Base-by-base conservation (phyloP, 1,140 invertebrate species). In the Bombus sibiricus region DNA sequence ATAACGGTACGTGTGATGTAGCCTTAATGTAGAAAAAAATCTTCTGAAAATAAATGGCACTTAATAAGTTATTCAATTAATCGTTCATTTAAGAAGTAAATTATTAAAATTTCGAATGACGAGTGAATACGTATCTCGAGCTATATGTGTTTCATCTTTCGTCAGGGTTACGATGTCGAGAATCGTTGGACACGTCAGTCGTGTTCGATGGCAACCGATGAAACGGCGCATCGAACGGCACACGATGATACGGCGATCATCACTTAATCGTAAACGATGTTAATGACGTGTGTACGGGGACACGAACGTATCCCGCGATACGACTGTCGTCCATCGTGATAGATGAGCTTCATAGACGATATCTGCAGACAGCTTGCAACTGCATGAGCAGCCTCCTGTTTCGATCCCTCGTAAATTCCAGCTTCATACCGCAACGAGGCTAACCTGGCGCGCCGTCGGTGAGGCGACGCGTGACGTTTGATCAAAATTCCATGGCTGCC, bases 231-330 rank as follows among this genome's bases (percentile, higher is more conserved):
- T 41, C 41, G 69, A 39, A 43, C 32, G 13, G 9, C 10, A 62
- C 53, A 62, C 53, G 41, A 25, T 68, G 78, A 41, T 77, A 77
- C 32, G 32, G 32, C 32, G 64, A 84, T 78, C 86, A 77, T 85
- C 74, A 41, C 57, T 85, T 87, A 75, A 87, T 84, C 43, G 83
- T 62, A 43, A 85, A 57, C 72, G 76, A 71, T 85, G 86, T 87
- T 87, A 85, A 87, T 73, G 81, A 87, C 81, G 72, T 72, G 59
- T 66, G 68, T 59, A 69, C 43, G 76, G 6, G 69, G 57, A 77
- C 53, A 22, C 37, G 47, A 37, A 28, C 74, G 37, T 53, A 41
- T 69, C 76, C 34, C 34, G 25, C 83, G 76, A 85, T 74, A 85
- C 82, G 64, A 81, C 57, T 81, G 86, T 87, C 86, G 75, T 12